Percentiles rank a stretch among this genome's conserved stretches.
Conservation (phyloP, 2,797 vertebrate genomes). For the Pipistrellus pipistrellus region DNA sequence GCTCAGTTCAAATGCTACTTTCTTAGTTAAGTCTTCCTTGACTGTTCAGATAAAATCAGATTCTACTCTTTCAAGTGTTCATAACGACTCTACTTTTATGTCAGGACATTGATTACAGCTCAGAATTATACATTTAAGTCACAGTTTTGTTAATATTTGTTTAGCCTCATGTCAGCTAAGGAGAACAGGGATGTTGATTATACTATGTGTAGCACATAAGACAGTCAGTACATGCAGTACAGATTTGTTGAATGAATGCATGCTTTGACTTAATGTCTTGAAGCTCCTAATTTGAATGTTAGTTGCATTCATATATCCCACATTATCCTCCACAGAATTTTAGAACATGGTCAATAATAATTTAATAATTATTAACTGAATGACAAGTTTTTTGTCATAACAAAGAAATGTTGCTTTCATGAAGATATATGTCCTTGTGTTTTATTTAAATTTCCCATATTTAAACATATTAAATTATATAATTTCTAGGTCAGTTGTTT, state of each 20-base stretch:
- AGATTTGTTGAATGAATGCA: background rate
- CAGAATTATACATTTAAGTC: background rate
- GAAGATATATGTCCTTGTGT: background rate
- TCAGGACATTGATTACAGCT: background rate
- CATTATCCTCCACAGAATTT: background rate
- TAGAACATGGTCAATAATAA: background rate
- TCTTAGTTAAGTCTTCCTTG: background rate
- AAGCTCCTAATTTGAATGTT: background rate
- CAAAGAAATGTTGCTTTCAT: background rate
- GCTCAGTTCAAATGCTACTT: background rate
- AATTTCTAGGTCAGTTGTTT: background rate
- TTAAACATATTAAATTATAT: background rate
- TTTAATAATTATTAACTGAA: background rate
- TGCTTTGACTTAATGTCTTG: background rate
- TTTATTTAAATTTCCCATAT: background rate
- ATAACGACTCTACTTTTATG: background rate
- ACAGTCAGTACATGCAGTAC: background rate
- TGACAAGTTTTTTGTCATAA: background rate
- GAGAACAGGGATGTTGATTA: background rate
- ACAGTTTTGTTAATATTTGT: background rate
- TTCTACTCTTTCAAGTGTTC: background rate
- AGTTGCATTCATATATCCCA: background rate
- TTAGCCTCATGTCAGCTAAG: background rate
- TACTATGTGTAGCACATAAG: background rate
- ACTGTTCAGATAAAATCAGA: background rate